phyloP scores from a whole-genome alignment of 30 jellyfish, hydroid and myxozoan species.

The Chironex yamaguchii region DNA sequence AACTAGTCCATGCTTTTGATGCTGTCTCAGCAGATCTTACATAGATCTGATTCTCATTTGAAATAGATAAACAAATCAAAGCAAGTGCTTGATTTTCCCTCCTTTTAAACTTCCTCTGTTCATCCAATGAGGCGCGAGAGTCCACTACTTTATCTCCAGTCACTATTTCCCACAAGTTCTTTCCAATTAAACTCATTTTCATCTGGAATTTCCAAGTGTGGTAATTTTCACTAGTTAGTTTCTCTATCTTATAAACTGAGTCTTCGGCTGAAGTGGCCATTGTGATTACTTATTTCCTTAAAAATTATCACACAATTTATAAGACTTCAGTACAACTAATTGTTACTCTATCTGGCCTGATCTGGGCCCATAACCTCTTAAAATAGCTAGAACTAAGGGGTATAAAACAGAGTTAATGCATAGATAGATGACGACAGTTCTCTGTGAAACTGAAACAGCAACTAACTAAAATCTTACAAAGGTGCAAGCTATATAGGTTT shows the following conservation, averaged over 20 bases:
- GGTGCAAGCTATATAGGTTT: too few species aligned
- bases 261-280: constrained; percentile 9
- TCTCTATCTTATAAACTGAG: constrained; percentile 12
- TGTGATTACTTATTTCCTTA: too few species aligned
- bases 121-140: constrained; percentile 2
- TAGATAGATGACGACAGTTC: too few species aligned
- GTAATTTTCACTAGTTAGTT: constrained; percentile 24
- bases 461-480: too few species aligned
- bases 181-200: constrained; percentile 55
- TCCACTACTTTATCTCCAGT: constrained; percentile 46
- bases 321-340: too few species aligned
- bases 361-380: too few species aligned
- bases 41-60: constrained; percentile 32
- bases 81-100: constrained; percentile 61
- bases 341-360: too few species aligned
- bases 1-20: constrained; percentile 52
- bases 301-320: too few species aligned
- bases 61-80: constrained; percentile 42
- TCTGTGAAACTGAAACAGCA: too few species aligned
- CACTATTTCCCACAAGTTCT: constrained; percentile 57
- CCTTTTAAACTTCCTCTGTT: constrained; percentile 7
- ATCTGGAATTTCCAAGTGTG: constrained; percentile 47
- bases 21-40: constrained; percentile 56
- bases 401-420: too few species aligned
- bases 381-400: too few species aligned